Evolutionary conservation across 1,140 invertebrate genomes (phyloP), one percentile per base, ranked within the genome.

Genomic region (Drosophila bocki): DNA sequence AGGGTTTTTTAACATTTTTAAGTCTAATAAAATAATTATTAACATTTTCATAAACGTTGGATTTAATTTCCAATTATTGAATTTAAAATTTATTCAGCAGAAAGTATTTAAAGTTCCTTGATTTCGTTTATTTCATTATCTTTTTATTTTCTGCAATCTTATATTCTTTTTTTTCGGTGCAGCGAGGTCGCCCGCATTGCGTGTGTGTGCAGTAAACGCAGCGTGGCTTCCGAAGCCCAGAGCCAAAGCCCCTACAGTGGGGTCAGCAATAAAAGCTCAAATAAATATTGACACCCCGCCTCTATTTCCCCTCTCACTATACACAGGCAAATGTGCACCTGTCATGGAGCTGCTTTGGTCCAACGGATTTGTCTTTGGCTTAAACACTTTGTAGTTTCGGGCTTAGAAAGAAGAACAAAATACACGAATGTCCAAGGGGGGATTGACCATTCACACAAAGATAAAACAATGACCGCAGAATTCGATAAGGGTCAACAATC

Each of bases 161-260:
- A 6, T 2, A 12, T 61, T 0, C 9, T 22, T 67, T 67, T 57
- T 32, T 68, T 29, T 0, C 7, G 11, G 67, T 70, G 67, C 63
- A 70, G 67, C 67, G 67, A 45, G 63, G 48, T 39, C 54, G 56
- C 85, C 85, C 84, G 84, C 84, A 88, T 88, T 88, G 84, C 84
- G 84, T 88, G 50, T 53, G 65, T 72, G 51, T 84, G 81, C 80
- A 80, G 71, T 65, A 29, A 64, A 58, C 69, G 54, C 76, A 77
- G 62, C 62, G 54, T 57, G 51, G 69, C 37, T n/a, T 72, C 37
- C 19, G 17, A 22, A 11, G 32, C 32, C 44, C 53, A 19, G 29
- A 17, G 37, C 53, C 22, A 72, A 50, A 71, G 51, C 69, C 75
- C 45, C 70, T 62, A 50, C 64, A 45, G 62, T 70, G 58, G 67